Evolutionary conservation across 2,797 vertebrate species (phyloP), one percentile per base, ranked within the genome.

Genomic region (Scleropages formosus): DNA sequence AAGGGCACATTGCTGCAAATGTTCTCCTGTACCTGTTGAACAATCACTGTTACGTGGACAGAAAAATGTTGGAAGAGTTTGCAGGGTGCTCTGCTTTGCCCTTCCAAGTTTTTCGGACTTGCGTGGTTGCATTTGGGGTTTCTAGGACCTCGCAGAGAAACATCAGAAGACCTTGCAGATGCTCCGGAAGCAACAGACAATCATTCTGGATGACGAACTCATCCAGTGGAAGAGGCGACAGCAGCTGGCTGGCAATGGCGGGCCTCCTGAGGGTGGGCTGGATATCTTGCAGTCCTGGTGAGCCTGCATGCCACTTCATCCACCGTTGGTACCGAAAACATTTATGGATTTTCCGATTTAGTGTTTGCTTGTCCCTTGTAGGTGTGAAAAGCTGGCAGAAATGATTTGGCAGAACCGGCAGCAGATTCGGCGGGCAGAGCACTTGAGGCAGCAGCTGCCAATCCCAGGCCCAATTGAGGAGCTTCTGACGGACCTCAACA

Each of bases 221-320:
- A 98, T 98, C 77, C 96, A 98, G 86, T 98, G 96, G 96, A 98
- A 98, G 87, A 91, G 96, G 76, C 88, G 96, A 74, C 96, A 98
- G 85, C 96, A 98, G 89, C 90, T 97, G 65, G 93, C 96, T 0
- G 96, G 96, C 27, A 98, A 96, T 0, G 95, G 96, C 0, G 96
- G 95, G 39, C 87, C 90, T 22, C 80, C 94, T 0, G 96, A 98
- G 82, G 95, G 96, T 56, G 93, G 94, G 39, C 89, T 98, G 83
- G 96, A 98, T 0, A 92, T 96, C 74, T 91, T 96, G 62, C 96
- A 97, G 86, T 94, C 93, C 63, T 97, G 95, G 96, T 97, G 87
- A 20, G 22, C 66, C 65, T 13, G 13, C 26, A 27, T 49, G 10
- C 27, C 22, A 9, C 49, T 56, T 24, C 24, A 51, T 24, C 16